These are phyloP conservation scores for Sebastes steindachneri DNA, from an alignment of 2,797 vertebrate species.

Conservation along the genomic window DNA sequence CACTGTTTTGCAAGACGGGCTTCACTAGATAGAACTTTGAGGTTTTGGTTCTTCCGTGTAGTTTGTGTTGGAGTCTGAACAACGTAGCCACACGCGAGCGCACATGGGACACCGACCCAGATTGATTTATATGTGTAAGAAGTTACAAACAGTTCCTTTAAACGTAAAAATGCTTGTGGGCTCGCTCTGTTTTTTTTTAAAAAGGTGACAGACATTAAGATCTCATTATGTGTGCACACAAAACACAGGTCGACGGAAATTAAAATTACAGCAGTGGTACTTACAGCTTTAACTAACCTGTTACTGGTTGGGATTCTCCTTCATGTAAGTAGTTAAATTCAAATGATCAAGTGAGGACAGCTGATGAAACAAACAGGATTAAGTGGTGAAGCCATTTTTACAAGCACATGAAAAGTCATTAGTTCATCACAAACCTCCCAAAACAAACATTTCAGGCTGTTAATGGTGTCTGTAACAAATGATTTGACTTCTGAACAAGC, in stretches of 20 bases:
- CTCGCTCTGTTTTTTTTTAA: neutral
- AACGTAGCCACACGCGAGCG: too few relatives aligned
- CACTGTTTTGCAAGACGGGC: too few relatives aligned
- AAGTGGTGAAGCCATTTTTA: conserved; percentile 65
- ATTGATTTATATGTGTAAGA: too few relatives aligned
- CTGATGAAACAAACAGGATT: conserved; percentile 93
- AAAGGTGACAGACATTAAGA: neutral
- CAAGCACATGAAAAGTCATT: conserved; percentile 13
- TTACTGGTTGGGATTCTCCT: conserved; percentile 89
- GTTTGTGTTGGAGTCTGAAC: too few relatives aligned
- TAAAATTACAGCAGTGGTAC: conserved; percentile 83
- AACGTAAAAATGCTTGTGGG: neutral
- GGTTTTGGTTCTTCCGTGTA: too few relatives aligned
- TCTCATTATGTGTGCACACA: neutral
- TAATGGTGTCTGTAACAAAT: neutral
- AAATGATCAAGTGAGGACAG: conserved; percentile 89
- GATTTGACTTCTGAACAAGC: neutral
- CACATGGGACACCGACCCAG: accelerated
- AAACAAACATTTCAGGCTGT: conserved; percentile 20
- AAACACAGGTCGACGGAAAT: conserved; percentile 56
- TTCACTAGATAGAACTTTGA: too few relatives aligned
- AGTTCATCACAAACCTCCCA: conserved; percentile 22
- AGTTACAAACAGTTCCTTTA: too few relatives aligned
- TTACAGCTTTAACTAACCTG: conserved; percentile 95
- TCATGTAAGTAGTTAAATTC: conserved; percentile 89